A percentile compares a stretch with the other conserved stretches of the same genome.
Evolutionary conservation across 2,113 vertebrate species (phyloP).

Genomic region (Neolamprologus modestus): DNA sequence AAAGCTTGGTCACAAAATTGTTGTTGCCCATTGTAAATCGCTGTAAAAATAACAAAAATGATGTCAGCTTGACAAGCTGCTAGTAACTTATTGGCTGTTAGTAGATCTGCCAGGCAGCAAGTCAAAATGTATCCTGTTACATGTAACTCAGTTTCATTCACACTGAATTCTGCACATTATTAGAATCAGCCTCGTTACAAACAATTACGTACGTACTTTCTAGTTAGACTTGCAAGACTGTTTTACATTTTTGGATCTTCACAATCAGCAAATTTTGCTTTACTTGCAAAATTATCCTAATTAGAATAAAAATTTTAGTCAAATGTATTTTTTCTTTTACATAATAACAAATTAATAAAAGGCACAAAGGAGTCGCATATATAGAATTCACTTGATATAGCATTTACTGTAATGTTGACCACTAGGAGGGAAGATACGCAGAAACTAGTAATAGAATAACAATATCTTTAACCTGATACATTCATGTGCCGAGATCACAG

Average conservation of each 20-base stretch:
- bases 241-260: not conserved
- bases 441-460: not conserved
- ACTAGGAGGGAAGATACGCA: not conserved
- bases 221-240: not conserved
- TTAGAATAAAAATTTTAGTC: fast-evolving
- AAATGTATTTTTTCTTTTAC: not conserved
- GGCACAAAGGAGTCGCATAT: not conserved
- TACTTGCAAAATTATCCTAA: not conserved
- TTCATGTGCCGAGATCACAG: not conserved
- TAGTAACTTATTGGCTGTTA: fast-evolving
- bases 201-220: fast-evolving
- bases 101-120: not conserved
- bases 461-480: not conserved
- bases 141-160: not conserved
- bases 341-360: not conserved
- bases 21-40: not conserved
- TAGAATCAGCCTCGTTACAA: not conserved
- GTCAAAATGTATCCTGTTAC: not conserved
- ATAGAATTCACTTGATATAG: not conserved
- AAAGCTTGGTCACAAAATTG: not conserved
- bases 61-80: not conserved
- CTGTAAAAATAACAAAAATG: not conserved
- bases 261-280: not conserved
- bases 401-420: not conserved
- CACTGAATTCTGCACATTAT: not conserved